phyloP scores from a whole-genome alignment of 2,113 vertebrate genomes.

The Acanthochromis polyacanthus region DNA sequence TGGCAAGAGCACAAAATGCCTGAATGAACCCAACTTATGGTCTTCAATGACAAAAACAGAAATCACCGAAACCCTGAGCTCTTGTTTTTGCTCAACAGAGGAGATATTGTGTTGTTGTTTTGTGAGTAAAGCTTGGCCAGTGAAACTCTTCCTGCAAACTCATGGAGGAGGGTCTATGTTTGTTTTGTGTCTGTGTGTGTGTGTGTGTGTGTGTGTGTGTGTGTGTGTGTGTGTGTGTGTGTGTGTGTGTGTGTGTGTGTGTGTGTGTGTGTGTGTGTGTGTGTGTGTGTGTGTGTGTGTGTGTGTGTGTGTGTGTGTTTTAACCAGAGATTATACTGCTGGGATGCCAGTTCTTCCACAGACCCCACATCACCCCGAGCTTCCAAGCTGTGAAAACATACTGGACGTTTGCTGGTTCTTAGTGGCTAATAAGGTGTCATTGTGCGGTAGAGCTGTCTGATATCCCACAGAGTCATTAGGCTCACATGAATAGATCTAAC shows the following conservation, averaged over 20 bases:
- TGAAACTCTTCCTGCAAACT: conserved; percentile 50
- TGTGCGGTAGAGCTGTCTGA: conserved; percentile 76
- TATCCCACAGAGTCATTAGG: conserved; percentile 65
- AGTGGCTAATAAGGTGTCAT: conserved; percentile 92
- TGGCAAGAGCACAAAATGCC: conserved; percentile 11
- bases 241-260: conserved; percentile 39
- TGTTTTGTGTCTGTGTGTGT: conserved; percentile 55
- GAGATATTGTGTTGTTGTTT: conserved; percentile 49
- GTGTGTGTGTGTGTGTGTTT: conserved; percentile 47
- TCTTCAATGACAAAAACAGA: conserved; percentile 21
- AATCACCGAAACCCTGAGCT: conserved; percentile 14
- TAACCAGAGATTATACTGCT: conserved; percentile 61
- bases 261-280: conserved; percentile 21
- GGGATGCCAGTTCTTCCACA: conserved; percentile 83
- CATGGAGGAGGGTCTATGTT: conserved; percentile 62
- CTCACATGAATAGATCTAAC: conserved; percentile 57
- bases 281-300: conserved; percentile 43
- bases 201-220: conserved; percentile 26
- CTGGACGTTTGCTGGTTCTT: conserved; percentile 90
- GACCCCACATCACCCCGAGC: conserved; percentile 85
- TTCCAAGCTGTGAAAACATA: conserved; percentile 96
- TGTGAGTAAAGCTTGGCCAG: conserved; percentile 36
- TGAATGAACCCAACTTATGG: conserved; percentile 10
- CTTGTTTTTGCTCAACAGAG: conserved; percentile 5
- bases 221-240: conserved; percentile 32